phyloP scores from a whole-genome alignment of 2,113 vertebrate genomes.

The Poeciliopsis turrubarensis region DNA sequence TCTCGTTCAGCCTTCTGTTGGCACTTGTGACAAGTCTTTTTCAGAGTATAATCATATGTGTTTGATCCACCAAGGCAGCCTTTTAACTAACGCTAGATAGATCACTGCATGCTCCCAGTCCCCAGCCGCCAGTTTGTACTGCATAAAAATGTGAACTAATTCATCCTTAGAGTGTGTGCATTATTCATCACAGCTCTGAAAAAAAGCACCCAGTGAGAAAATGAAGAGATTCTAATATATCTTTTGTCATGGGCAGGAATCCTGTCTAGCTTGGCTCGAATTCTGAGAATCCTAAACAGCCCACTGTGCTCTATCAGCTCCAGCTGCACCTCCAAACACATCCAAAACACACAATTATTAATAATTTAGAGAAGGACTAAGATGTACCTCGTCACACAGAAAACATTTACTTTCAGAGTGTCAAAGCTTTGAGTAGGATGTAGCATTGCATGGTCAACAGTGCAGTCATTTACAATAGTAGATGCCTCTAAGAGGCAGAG shows the following conservation, averaged over 20 bases:
- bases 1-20: not conserved
- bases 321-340: conserved; percentile 13
- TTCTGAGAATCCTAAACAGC: conserved; percentile 47
- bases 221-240: conserved; percentile 49
- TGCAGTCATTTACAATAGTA: conserved; percentile 44
- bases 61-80: conserved; percentile 49
- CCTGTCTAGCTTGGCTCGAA: conserved; percentile 26
- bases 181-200: conserved; percentile 60
- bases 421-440: conserved; percentile 38
- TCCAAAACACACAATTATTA: conserved; percentile 22
- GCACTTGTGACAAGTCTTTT: conserved; percentile 4
- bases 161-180: conserved; percentile 43
- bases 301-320: conserved; percentile 17
- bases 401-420: conserved; percentile 19
- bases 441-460: conserved; percentile 34
- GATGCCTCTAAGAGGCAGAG: conserved; percentile 20
- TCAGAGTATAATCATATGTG: conserved; percentile 7
- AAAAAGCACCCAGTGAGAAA: conserved; percentile 42
- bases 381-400: not conserved
- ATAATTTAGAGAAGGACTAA: conserved; percentile 27
- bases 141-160: conserved; percentile 49
- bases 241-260: conserved; percentile 45
- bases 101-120: conserved; percentile 37
- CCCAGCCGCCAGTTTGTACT: conserved; percentile 36
- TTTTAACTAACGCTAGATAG: conserved; percentile 38